These are phyloP conservation scores for Galaxea fascicularis DNA, from an alignment of 92 coral and sea anemone genomes.

Conservation along the genomic window DNA sequence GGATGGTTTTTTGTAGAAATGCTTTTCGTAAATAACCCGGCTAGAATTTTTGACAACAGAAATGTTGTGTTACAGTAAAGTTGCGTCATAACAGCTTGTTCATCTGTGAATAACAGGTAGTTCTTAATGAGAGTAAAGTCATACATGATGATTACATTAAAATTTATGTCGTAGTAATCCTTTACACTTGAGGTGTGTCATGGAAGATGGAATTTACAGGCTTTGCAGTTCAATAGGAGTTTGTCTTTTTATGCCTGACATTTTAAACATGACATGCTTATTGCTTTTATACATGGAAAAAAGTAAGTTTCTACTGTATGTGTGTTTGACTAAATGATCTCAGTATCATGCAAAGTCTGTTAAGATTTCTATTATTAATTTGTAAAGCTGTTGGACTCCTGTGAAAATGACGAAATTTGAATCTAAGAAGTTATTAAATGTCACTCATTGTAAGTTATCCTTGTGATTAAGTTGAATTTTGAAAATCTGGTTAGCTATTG, in stretches of 20 bases:
- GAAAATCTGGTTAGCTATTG: not conserved
- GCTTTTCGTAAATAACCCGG: too few species aligned
- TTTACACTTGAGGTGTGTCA: slow-evolving; percentile 40
- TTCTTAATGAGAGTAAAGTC: not conserved
- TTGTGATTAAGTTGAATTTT: not conserved
- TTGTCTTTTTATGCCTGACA: not conserved
- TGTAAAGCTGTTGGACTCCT: slow-evolving; percentile 8
- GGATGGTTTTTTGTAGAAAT: not conserved
- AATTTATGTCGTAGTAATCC: slow-evolving; percentile 44
- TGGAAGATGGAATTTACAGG: slow-evolving; percentile 3
- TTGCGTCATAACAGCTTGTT: not conserved
- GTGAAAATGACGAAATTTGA: not conserved
- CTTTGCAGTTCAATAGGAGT: not conserved
- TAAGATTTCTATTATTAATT: slow-evolving; percentile 20
- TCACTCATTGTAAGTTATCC: not conserved
- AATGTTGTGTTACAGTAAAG: too few species aligned
- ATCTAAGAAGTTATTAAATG: not conserved
- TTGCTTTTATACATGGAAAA: not conserved
- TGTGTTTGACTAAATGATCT: not conserved
- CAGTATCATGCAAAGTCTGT: not conserved
- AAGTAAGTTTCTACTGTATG: not conserved
- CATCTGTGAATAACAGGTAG: slow-evolving; percentile 11
- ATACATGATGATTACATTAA: slow-evolving; percentile 29
- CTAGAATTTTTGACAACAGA: not conserved
- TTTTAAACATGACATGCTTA: not conserved